These are phyloP conservation scores for Pollicipes pollicipes DNA, from an alignment of 1,140 invertebrate genomes.

Conservation along the genomic window DNA sequence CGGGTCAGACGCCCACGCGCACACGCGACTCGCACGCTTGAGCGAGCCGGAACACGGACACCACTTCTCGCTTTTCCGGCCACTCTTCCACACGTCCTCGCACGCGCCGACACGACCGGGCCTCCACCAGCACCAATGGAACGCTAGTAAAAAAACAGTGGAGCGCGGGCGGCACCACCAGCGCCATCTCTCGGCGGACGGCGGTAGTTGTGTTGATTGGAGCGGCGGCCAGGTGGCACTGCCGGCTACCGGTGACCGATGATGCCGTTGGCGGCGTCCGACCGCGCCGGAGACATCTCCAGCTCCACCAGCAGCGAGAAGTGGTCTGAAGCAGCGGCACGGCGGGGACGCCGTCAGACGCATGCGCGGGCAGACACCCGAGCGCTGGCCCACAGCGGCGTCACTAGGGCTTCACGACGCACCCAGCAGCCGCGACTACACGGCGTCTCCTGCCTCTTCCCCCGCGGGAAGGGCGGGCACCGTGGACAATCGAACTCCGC, in stretches of 20 bases:
- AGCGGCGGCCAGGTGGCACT: slow-evolving; percentile 7
- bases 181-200: too few relatives aligned
- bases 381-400: too few relatives aligned
- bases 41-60: too few relatives aligned
- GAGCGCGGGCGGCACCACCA: too few relatives aligned
- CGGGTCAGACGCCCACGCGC: not conserved
- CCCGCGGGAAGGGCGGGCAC: slow-evolving; percentile 4
- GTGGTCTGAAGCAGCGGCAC: slow-evolving; percentile 49
- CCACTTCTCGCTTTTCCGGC: too few relatives aligned
- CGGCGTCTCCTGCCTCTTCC: not conserved
- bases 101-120: not conserved
- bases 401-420: slow-evolving; percentile 4
- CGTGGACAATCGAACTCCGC: too few relatives aligned
- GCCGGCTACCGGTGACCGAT: slow-evolving; percentile 19
- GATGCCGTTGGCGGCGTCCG: slow-evolving; percentile 13
- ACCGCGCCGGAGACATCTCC: slow-evolving; percentile 51
- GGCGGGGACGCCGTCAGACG: too few relatives aligned
- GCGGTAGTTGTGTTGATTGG: slow-evolving; percentile 1
- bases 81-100: not conserved
- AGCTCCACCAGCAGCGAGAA: slow-evolving; percentile 88
- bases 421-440: slow-evolving; percentile 6
- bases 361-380: not conserved
- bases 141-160: not conserved
- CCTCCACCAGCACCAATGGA: not conserved
- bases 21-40: too few relatives aligned